phyloP scores from a whole-genome alignment of 1,140 invertebrate species.

The Lithobius niger region DNA sequence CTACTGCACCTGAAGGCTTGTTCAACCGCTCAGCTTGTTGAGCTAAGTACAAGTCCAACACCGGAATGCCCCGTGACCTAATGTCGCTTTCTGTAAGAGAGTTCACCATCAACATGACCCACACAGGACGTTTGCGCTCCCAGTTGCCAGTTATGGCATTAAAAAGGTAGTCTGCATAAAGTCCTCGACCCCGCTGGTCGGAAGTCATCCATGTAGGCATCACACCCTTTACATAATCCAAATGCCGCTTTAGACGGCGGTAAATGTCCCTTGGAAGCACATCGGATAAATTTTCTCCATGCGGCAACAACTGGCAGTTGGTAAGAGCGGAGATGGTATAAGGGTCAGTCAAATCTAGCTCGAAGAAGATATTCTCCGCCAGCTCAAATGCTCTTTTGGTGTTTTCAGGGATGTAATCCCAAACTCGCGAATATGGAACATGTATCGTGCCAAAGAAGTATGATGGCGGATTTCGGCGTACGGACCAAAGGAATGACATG shows the following conservation, averaged over 20 bases:
- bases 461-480: constrained; percentile 33
- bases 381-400: constrained; percentile 38
- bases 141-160: constrained; percentile 41
- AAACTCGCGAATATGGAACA: constrained; percentile 43
- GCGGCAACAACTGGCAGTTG: constrained; percentile 39
- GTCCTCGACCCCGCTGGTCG: constrained; percentile 35
- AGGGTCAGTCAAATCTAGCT: constrained; percentile 40
- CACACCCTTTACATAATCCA: constrained; percentile 36
- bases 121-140: constrained; percentile 41
- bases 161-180: constrained; percentile 39
- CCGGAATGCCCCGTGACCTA: constrained; percentile 38
- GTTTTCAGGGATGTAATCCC: constrained; percentile 40
- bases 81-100: constrained; percentile 40
- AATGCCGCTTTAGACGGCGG: constrained; percentile 34
- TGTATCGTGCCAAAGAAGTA: constrained; percentile 47
- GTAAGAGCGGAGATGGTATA: constrained; percentile 35
- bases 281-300: constrained; percentile 31
- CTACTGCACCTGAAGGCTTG: constrained; percentile 40
- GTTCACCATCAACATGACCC: constrained; percentile 44
- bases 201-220: constrained; percentile 38
- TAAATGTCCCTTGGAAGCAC: constrained; percentile 37
- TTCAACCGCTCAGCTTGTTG: constrained; percentile 37
- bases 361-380: constrained; percentile 39
- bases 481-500: constrained; percentile 34
- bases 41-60: constrained; percentile 41